Evolutionary conservation across 2,113 vertebrate species (phyloP), one percentile per base, ranked within the genome.

Genomic region (Hippopotamus amphibius): DNA sequence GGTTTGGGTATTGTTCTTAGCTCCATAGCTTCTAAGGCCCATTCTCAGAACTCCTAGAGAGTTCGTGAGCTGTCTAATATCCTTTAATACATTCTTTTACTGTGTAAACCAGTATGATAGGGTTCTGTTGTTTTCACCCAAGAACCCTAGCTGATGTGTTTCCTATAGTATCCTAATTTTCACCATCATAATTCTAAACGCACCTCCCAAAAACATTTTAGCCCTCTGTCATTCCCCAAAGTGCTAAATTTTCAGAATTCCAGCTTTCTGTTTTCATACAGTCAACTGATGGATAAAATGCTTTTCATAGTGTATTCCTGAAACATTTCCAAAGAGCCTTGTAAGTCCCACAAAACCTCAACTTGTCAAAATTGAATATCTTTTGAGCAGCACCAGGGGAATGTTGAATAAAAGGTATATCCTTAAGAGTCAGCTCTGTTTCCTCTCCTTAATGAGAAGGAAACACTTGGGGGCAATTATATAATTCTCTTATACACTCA

Each of bases 301-400:
- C 43, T 87, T 72, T 95, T 92, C 68, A 37, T 57, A 65, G 28
- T 74, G 2, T 68, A 74, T 57, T 96, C n/a, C 53, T 57, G 30
- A 88, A 43, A 91, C 2, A 84, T 26, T 33, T 96, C n/a, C 71
- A 90, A 69, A 88, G 50, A 76, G 28, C 65, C 55, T 91, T 87
- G 6, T 83, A 84, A 94, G 43, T 84, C 33, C 41, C 63, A 77
- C 6, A 82, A 71, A 33, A 82, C 37, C 68, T 90, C 57, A 94
- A 74, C 24, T 37, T 94, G 24, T 37, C 66, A 61, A 71, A 84
- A 16, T 16, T 85, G 19, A 87, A n/a, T 94, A 81, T 88, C 9
- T 95, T 93, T 90, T 24, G 81, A 85, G 26, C 59, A 17, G 11
- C 11, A 69, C 10, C 33, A 63, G 57, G 77, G 59, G 16, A 93